Evolutionary conservation across 2,113 vertebrate genomes (phyloP).

Genomic region (Hydrochoerus hydrochaeris): DNA sequence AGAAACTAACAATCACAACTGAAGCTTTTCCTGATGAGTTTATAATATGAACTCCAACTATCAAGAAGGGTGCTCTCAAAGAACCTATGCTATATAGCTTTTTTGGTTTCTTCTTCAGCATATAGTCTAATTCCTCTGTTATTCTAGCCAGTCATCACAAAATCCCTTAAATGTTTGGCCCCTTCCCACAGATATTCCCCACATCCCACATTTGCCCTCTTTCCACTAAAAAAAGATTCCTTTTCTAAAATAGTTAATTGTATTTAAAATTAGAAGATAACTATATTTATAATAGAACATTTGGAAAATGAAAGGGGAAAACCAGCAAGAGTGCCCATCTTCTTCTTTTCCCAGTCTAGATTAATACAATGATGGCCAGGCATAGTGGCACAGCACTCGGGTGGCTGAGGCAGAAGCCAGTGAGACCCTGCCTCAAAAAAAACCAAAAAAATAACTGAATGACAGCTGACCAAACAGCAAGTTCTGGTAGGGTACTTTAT

Average conservation of each 20-base stretch:
- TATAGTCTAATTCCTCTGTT: background rate
- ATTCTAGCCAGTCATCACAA: background rate
- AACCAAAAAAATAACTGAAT: background rate
- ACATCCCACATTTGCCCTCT: background rate
- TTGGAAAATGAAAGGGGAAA: conserved; percentile 20
- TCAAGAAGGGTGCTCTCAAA: background rate
- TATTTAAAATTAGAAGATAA: background rate
- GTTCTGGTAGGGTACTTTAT: background rate
- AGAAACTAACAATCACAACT: background rate
- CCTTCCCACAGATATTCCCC: background rate
- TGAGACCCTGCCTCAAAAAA: background rate
- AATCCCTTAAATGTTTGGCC: background rate
- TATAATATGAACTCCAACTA: background rate
- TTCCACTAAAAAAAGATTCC: background rate
- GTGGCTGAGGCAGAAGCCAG: background rate
- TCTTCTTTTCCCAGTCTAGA: background rate
- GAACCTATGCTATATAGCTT: background rate
- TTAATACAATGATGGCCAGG: background rate
- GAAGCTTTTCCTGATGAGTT: background rate
- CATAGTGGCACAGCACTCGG: background rate
- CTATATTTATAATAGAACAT: background rate
- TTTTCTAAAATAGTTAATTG: background rate
- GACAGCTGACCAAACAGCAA: background rate
- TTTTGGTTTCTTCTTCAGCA: background rate
- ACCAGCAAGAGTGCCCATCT: background rate